Percentiles rank a stretch among this genome's conserved stretches.
Conservation (phyloP, 2,888 invertebrate species). For the Acronicta aceris region DNA sequence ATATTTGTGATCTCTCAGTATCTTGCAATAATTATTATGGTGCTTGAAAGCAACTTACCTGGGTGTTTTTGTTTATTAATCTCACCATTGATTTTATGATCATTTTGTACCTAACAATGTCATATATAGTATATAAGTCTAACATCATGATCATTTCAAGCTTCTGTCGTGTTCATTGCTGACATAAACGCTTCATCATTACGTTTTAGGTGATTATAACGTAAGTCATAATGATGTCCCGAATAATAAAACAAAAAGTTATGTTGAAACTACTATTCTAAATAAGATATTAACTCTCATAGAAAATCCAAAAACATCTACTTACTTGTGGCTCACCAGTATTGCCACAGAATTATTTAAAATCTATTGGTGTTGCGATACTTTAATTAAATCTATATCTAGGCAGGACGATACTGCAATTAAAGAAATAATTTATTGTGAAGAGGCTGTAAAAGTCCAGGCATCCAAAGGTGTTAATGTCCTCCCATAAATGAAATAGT, state of each 20-base stretch:
- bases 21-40: conserved; percentile 13
- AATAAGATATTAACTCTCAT: too few species aligned
- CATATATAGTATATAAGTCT: conserved; percentile 47
- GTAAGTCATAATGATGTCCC: conserved; percentile 20
- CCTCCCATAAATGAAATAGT: conserved; percentile 14
- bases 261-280: conserved; percentile 38
- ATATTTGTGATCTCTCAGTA: neutral
- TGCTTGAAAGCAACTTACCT: conserved; percentile 9
- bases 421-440: neutral
- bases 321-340: neutral
- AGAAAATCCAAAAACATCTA: too few species aligned
- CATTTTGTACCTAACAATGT: conserved; percentile 18
- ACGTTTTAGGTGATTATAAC: conserved; percentile 62
- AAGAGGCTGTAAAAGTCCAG: conserved; percentile 1
- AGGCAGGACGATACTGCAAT: too few species aligned
- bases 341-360: neutral
- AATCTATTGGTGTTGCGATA: neutral
- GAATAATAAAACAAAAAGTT: conserved; percentile 26
- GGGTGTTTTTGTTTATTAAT: neutral
- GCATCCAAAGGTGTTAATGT: neutral
- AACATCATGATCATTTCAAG: conserved; percentile 62
- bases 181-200: conserved; percentile 79
- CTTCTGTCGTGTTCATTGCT: conserved; percentile 80
- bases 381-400: neutral
- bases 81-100: conserved; percentile 1